Evolutionary conservation across 1,140 invertebrate species (phyloP).

Genomic region (Ericerus pela): DNA sequence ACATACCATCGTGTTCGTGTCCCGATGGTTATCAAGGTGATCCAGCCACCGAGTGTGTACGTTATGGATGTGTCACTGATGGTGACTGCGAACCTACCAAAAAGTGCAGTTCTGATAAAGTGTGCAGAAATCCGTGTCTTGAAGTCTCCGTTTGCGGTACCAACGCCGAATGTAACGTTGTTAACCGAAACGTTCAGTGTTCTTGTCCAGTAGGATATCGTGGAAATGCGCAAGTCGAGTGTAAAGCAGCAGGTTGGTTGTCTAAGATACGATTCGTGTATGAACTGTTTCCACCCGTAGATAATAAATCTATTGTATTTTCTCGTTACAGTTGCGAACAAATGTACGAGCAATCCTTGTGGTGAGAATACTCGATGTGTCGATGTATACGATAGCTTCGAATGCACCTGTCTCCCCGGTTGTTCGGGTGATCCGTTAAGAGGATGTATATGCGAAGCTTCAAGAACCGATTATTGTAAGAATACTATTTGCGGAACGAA

Average conservation of each 20-base stretch:
- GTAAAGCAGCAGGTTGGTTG: slow-evolving; percentile 45
- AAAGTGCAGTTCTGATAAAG: slow-evolving; percentile 50
- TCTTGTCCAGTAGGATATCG: slow-evolving; percentile 69
- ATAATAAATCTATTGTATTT: not conserved
- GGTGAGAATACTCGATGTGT: slow-evolving; percentile 67
- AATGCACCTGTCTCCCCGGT: slow-evolving; percentile 60
- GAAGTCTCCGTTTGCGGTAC: slow-evolving; percentile 57
- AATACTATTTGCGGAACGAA: slow-evolving; percentile 62
- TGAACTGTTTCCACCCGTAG: not conserved
- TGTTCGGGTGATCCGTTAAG: slow-evolving; percentile 66
- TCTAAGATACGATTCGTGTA: not conserved
- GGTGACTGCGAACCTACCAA: slow-evolving; percentile 64
- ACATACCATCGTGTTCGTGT: slow-evolving; percentile 66
- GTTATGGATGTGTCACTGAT: slow-evolving; percentile 58
- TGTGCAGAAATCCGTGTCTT: slow-evolving; percentile 70
- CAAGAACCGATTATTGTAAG: slow-evolving; percentile 42
- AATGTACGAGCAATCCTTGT: slow-evolving; percentile 62
- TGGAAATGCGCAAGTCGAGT: slow-evolving; percentile 66
- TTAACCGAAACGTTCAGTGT: slow-evolving; percentile 58
- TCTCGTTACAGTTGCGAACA: slow-evolving; percentile 17
- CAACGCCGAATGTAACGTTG: slow-evolving; percentile 72
- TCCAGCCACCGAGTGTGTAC: slow-evolving; percentile 52
- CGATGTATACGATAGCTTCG: slow-evolving; percentile 48
- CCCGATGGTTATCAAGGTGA: slow-evolving; percentile 69
- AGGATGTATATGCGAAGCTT: slow-evolving; percentile 55